Conservation (phyloP, 2,888 invertebrate genomes). For the Idaea aversata region DNA sequence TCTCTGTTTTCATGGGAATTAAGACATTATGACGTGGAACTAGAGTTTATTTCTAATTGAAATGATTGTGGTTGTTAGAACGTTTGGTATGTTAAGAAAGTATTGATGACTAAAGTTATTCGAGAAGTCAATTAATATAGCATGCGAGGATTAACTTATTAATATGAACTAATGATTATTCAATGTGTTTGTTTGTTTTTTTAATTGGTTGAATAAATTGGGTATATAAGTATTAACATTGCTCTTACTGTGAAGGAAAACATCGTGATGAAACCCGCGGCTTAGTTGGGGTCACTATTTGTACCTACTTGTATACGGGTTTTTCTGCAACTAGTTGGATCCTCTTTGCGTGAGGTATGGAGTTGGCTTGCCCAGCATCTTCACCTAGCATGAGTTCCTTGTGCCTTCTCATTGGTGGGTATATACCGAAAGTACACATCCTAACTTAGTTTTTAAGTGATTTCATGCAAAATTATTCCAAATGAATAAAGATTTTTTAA, state of each 20-base stretch:
- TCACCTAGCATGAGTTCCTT: no score
- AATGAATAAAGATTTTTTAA: no score
- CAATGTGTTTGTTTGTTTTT: slow-evolving; percentile 35
- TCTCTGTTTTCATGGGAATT: background rate
- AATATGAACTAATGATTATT: slow-evolving; percentile 33
- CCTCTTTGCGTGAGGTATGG: no score
- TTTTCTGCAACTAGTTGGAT: no score
- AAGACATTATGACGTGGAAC: background rate
- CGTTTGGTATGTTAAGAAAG: slow-evolving; percentile 16
- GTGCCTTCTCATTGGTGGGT: no score
- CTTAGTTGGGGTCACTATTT: no score
- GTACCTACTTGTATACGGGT: no score
- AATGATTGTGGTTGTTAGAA: slow-evolving; percentile 8
- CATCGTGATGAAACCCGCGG: background rate
- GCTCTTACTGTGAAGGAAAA: background rate
- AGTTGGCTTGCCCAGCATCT: no score
- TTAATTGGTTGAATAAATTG: slow-evolving; percentile 19
- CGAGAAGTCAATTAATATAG: slow-evolving; percentile 45
- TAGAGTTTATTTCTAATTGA: background rate
- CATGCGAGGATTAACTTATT: slow-evolving; percentile 45
- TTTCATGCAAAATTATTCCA: no score
- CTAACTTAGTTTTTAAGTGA: no score
- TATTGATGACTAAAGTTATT: slow-evolving; percentile 54
- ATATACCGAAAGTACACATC: no score
- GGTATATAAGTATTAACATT: background rate